Conservation (phyloP, 2,797 vertebrate species). For the Gallinago stenura region DNA sequence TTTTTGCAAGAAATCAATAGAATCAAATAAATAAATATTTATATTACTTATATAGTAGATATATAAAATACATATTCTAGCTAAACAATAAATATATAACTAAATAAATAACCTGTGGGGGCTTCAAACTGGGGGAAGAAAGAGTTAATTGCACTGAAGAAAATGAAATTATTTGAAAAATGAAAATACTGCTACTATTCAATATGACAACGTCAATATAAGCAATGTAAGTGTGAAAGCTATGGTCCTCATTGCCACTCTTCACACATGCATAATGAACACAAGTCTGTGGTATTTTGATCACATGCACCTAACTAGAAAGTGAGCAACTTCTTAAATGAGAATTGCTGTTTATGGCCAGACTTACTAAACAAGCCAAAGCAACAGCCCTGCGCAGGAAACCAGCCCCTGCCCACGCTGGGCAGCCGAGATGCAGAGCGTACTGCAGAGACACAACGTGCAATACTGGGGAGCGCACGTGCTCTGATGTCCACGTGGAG, state of each 20-base stretch:
- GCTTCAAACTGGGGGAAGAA: not conserved
- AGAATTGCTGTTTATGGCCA: not conserved
- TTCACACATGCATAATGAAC: not conserved
- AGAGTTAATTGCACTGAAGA: not conserved
- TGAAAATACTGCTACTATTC: not conserved
- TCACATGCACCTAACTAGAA: not conserved
- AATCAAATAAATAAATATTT: not conserved
- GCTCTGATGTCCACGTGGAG: not conserved
- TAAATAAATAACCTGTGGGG: not conserved
- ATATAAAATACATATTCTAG: not conserved
- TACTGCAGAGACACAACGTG: not conserved
- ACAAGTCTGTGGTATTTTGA: rapidly evolving
- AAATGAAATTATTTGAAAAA: not conserved
- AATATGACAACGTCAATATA: not conserved
- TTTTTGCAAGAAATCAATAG: not conserved
- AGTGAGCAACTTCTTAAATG: not conserved
- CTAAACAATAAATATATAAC: not conserved
- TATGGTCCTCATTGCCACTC: not conserved
- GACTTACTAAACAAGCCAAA: not conserved
- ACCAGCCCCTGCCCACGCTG: rapidly evolving
- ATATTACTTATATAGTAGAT: not conserved
- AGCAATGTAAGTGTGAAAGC: not conserved
- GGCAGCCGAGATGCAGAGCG: not conserved
- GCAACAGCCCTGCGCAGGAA: not conserved
- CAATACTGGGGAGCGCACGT: rapidly evolving